Base-by-base conservation (phyloP, 2,888 invertebrate species). In the Biston betularia region DNA sequence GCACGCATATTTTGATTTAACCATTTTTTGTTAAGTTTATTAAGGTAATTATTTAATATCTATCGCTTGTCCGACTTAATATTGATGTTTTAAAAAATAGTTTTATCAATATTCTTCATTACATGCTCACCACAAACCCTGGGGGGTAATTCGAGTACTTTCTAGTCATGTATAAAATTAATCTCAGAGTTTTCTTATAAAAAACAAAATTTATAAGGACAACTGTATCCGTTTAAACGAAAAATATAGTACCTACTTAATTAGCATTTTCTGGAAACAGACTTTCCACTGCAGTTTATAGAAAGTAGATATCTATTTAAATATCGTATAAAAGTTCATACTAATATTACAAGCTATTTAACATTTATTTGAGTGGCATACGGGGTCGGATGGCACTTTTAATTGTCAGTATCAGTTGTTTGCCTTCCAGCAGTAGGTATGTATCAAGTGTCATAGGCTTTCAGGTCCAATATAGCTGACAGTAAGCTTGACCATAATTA, bases 251-350 rank as follows among this genome's bases (percentile, higher is more conserved):
- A 12, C n/a, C 12, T 44, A 63, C 49, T 65, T 71, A 53, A 38
- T 53, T 53, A 77, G 83, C 85, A 87, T 87, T 89, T 84, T 71
- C 64, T 77, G 68, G 72, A 77, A 83, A 79, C 75, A 82, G 72
- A 84, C 84, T 86, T 87, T 87, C 84, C 87, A 85, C 73, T 79
- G 78, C 76, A 75, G 76, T 60, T 59, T 58, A 52, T 55, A 54
- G 42, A 54, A 54, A 53, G 38, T 53, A 53, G 38, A 14, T 38
- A 44, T 24, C 42, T 14, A 42, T 24, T 6, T 38, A 53, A 53
- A 53, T 50, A 34, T 5, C 50, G 44, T 44, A 2, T 50, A 52
- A n/a, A 60, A 7, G 24, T 24, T 24, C 24, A 24, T 24, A 24
- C 15, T 45, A 11, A 12, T 15, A 14, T 33, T 15, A n/a, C n/a